Percentiles rank a stretch among this genome's conserved stretches.
Conservation (phyloP, 2,888 invertebrate species). For the Yponomeuta sedellus region DNA sequence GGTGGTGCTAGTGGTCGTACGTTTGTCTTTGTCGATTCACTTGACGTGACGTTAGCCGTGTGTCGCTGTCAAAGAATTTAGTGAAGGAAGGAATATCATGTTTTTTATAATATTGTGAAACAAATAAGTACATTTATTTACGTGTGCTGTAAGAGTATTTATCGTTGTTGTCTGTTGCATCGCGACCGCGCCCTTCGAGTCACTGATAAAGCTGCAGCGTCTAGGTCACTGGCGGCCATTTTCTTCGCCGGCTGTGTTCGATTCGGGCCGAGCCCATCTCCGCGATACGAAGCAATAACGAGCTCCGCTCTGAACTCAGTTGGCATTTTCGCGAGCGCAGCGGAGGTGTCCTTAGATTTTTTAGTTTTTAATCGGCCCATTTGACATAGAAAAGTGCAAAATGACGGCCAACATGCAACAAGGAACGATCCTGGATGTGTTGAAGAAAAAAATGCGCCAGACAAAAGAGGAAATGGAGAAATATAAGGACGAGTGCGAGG, state of each 20-base stretch:
- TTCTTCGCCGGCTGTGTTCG: slow-evolving; percentile 72
- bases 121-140: background rate
- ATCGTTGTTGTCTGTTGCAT: background rate
- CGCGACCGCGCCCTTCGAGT: background rate
- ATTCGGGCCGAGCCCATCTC: slow-evolving; percentile 70
- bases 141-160: background rate
- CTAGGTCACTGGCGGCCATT: slow-evolving; percentile 70
- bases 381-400: slow-evolving; percentile 66
- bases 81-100: slow-evolving; percentile 34
- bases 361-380: slow-evolving; percentile 54
- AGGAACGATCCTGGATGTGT: slow-evolving; percentile 95
- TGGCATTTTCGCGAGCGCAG: slow-evolving; percentile 75
- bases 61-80: slow-evolving; percentile 55
- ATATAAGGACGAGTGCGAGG: slow-evolving; percentile 98
- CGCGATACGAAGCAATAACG: slow-evolving; percentile 63
- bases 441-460: slow-evolving; percentile 99
- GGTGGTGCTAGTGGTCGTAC: slow-evolving; percentile 61
- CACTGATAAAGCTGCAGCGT: slow-evolving; percentile 53
- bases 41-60: slow-evolving; percentile 57
- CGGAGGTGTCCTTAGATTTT: slow-evolving; percentile 69
- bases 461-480: slow-evolving; percentile 99
- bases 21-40: slow-evolving; percentile 32
- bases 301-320: slow-evolving; percentile 68
- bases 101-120: slow-evolving; percentile 30
- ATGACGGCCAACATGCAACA: slow-evolving; percentile 95